Evolutionary conservation across 1,140 invertebrate species (phyloP).

Genomic region (Mizuhopecten yessoensis): DNA sequence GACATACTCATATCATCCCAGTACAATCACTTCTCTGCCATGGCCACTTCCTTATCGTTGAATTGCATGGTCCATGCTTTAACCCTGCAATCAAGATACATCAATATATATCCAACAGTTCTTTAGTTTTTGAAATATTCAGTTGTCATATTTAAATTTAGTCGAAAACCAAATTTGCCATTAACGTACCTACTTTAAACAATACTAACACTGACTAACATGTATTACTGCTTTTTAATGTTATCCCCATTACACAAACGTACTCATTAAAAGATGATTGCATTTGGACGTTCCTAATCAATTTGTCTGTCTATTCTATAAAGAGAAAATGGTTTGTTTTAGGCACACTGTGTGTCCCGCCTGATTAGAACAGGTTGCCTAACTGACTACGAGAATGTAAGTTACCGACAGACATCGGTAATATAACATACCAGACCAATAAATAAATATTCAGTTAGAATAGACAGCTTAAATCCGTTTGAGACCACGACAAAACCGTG

Average conservation of each 20-base stretch:
- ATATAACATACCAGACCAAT: neutral
- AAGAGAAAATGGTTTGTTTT: neutral
- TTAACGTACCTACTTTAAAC: too few species aligned
- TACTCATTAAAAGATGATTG: neutral
- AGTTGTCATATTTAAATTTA: too few species aligned
- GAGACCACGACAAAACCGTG: neutral
- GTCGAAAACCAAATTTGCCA: too few species aligned
- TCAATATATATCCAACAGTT: too few species aligned
- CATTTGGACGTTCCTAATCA: neutral
- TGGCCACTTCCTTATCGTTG: too few species aligned
- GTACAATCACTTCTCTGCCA: too few species aligned
- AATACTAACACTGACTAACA: too few species aligned
- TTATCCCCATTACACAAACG: neutral
- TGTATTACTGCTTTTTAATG: neutral
- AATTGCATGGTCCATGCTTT: too few species aligned
- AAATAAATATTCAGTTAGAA: neutral
- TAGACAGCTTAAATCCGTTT: neutral
- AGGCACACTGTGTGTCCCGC: neutral
- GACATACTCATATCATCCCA: too few species aligned
- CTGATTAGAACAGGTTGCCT: neutral
- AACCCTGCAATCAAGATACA: too few species aligned
- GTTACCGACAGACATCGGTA: neutral
- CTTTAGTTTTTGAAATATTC: too few species aligned
- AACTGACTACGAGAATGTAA: too few species aligned
- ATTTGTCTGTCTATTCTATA: neutral